Conservation (phyloP, 2,888 invertebrate genomes). For the Phaonia tiefii region DNA sequence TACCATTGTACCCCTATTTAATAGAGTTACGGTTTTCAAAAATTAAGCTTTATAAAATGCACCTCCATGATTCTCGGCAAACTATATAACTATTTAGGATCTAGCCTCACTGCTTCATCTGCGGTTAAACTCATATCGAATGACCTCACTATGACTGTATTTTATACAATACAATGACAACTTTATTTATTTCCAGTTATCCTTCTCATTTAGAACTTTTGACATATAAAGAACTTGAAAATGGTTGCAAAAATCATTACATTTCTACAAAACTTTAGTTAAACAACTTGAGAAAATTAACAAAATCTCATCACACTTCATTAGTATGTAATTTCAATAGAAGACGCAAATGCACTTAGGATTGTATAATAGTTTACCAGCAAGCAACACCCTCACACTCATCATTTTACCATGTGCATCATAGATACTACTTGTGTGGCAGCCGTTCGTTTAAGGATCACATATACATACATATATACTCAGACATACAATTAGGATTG, state of each 20-base stretch:
- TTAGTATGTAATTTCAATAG: slow-evolving; percentile 72
- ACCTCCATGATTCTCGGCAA: too few species aligned
- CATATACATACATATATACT: neutral
- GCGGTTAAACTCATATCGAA: too few species aligned
- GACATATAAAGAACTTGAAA: slow-evolving; percentile 19
- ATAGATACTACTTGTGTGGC: neutral
- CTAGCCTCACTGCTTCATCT: too few species aligned
- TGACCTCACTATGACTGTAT: too few species aligned
- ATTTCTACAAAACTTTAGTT: slow-evolving; percentile 30
- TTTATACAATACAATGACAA: neutral
- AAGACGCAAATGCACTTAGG: slow-evolving; percentile 25
- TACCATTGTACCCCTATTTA: too few species aligned
- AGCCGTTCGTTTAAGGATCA: neutral
- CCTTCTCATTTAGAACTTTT: neutral
- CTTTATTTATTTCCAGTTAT: neutral
- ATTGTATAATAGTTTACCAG: slow-evolving; percentile 10
- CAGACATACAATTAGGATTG: neutral
- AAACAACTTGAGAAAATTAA: slow-evolving; percentile 74
- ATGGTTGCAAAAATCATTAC: neutral
- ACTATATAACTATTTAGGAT: too few species aligned
- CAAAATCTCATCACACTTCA: slow-evolving; percentile 77
- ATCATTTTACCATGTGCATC: neutral
- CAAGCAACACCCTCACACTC: neutral
- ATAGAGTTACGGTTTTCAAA: too few species aligned
- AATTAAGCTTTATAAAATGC: too few species aligned